These are phyloP conservation scores for Micrasema longulum DNA, from an alignment of 1,140 invertebrate species.

Conservation along the genomic window DNA sequence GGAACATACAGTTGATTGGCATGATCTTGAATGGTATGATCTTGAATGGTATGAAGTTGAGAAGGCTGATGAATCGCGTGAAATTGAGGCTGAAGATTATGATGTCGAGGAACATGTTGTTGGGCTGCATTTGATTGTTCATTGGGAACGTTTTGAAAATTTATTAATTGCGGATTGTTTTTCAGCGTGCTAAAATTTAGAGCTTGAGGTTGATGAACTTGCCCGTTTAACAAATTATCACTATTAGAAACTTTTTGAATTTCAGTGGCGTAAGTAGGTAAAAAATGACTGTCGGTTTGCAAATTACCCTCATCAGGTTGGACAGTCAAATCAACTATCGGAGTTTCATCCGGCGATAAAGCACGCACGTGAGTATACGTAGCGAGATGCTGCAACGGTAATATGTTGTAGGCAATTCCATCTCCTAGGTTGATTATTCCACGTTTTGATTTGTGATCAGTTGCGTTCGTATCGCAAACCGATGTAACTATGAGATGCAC, in stretches of 20 bases:
- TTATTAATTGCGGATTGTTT: background rate
- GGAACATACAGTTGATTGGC: too few relatives aligned
- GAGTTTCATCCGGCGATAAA: conserved; percentile 35
- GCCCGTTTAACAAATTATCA: conserved; percentile 9
- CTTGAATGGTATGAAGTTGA: too few relatives aligned
- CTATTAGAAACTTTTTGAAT: conserved; percentile 1
- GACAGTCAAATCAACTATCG: conserved; percentile 44
- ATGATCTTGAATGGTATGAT: too few relatives aligned
- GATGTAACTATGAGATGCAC: conserved; percentile 26
- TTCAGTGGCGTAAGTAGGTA: conserved; percentile 5
- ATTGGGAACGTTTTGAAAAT: conserved; percentile 9
- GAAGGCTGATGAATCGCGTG: background rate
- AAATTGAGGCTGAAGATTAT: background rate
- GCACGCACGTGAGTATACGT: conserved; percentile 34
- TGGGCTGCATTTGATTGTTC: conserved; percentile 24
- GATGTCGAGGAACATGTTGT: conserved; percentile 40
- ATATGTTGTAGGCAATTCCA: conserved; percentile 31
- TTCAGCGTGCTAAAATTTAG: background rate
- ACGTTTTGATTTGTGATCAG: conserved; percentile 45
- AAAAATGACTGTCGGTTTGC: background rate
- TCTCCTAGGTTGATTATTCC: conserved; percentile 46
- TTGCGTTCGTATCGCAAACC: conserved; percentile 32
- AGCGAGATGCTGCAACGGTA: conserved; percentile 43
- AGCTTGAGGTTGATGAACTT: conserved; percentile 11
- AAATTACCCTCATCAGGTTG: too few relatives aligned